A percentile compares a stretch with the other conserved stretches of the same genome.
These are phyloP conservation scores for Rousettus leschenaultii DNA, from an alignment of 2,113 vertebrate genomes.

Conservation along the genomic window DNA sequence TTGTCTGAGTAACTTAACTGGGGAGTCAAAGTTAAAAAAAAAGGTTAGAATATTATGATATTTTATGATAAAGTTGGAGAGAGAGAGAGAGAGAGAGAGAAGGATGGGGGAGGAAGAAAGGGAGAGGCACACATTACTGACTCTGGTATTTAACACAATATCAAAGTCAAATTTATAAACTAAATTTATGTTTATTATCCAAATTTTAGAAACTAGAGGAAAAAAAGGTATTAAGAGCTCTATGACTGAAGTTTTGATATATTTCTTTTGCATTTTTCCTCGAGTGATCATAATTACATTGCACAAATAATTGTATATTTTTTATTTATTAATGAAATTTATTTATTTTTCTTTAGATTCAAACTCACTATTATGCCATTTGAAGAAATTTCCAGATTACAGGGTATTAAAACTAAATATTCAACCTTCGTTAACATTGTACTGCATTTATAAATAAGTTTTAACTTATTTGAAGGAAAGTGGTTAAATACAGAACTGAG, in stretches of 20 bases:
- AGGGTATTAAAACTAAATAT: slow-evolving; percentile 46
- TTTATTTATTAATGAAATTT: slow-evolving; percentile 65
- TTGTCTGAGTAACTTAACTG: background rate
- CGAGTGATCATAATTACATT: background rate
- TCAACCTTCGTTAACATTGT: slow-evolving; percentile 49
- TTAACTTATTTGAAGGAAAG: slow-evolving; percentile 46
- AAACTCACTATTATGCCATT: slow-evolving; percentile 38
- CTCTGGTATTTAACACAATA: background rate
- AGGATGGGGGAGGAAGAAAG: background rate
- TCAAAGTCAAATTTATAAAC: background rate
- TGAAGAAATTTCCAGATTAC: slow-evolving; percentile 57
- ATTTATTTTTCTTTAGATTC: slow-evolving; percentile 69
- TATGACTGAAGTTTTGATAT: background rate
- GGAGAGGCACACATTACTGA: background rate
- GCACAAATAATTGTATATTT: background rate
- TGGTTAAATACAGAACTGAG: slow-evolving; percentile 12
- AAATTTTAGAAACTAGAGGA: slow-evolving; percentile 25
- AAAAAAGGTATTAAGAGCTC: background rate
- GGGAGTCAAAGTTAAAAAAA: background rate
- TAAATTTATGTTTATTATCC: background rate
- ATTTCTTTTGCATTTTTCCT: background rate
- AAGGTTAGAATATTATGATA: background rate
- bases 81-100: background rate
- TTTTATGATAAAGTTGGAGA: background rate
- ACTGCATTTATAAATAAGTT: slow-evolving; percentile 46